Evolutionary conservation across 92 coral and sea anemone genomes (phyloP).

Genomic region (Desmophyllum pertusum): DNA sequence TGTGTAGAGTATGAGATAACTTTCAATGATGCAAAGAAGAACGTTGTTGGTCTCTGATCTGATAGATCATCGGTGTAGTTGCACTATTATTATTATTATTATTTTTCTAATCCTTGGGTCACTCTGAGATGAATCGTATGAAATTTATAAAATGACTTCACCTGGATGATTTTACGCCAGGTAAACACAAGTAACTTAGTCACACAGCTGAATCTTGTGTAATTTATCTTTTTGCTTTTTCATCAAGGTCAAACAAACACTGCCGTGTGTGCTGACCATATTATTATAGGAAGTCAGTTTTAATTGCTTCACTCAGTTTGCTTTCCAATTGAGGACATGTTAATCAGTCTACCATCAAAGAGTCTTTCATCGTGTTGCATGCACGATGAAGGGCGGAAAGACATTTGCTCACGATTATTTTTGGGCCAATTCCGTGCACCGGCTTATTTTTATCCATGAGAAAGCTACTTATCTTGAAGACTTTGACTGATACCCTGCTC

Average conservation of each 20-base stretch:
- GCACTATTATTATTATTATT: no score
- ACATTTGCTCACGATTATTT: slow-evolving; percentile 9
- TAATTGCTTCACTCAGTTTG: slow-evolving; percentile 8
- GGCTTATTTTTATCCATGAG: slow-evolving; percentile 30
- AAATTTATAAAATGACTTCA: background rate
- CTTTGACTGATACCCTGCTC: background rate
- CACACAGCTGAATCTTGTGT: background rate
- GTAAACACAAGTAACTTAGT: background rate
- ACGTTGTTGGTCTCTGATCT: background rate
- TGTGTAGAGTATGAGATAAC: background rate
- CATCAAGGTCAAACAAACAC: slow-evolving; percentile 20
- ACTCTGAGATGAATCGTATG: no score
- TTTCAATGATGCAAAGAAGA: background rate
- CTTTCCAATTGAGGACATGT: slow-evolving; percentile 7
- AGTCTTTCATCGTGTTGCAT: slow-evolving; percentile 36
- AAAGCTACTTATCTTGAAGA: slow-evolving; percentile 26
- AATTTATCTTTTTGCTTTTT: background rate
- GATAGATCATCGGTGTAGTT: no score
- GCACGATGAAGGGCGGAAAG: slow-evolving; percentile 2
- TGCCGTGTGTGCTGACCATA: background rate
- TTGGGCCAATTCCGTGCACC: slow-evolving; percentile 30
- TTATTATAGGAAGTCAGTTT: slow-evolving; percentile 3
- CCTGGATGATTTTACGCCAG: background rate
- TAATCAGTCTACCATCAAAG: background rate
- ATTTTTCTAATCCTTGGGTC: no score